Evolutionary conservation across 2,888 invertebrate species (phyloP).

Genomic region (Thecophora atra): DNA sequence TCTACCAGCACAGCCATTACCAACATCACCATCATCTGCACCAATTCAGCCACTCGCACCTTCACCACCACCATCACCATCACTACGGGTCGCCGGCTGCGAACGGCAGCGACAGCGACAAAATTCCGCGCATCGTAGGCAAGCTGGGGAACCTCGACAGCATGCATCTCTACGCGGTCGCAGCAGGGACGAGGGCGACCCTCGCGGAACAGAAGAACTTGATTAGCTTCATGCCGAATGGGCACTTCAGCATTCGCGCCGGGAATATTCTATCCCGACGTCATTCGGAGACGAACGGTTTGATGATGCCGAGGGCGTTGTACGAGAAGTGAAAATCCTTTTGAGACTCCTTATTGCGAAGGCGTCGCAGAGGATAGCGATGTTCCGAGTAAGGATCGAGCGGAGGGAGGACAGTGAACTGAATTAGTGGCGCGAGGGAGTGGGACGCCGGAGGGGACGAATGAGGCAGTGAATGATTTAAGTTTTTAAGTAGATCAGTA

Average conservation of each 20-base stretch:
- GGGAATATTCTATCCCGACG: constrained; percentile 54
- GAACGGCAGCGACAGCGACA: constrained; percentile 60
- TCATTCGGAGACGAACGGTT: constrained; percentile 58
- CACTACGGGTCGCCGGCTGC: constrained; percentile 34
- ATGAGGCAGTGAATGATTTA: too few relatives aligned
- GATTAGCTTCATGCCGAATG: constrained; percentile 48
- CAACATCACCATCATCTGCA: constrained; percentile 37
- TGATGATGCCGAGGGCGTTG: constrained; percentile 36
- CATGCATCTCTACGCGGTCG: constrained; percentile 48
- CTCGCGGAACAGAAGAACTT: constrained; percentile 41
- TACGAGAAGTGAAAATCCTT: constrained; percentile 17
- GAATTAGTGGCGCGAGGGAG: neutral
- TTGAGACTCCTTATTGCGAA: neutral
- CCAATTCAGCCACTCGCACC: constrained; percentile 38
- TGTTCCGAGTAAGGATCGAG: neutral
- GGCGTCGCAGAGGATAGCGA: too few relatives aligned
- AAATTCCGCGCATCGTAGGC: constrained; percentile 67
- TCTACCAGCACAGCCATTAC: neutral
- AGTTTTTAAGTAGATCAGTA: too few relatives aligned
- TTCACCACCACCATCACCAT: constrained; percentile 39
- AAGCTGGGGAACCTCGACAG: constrained; percentile 62
- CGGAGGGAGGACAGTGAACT: neutral
- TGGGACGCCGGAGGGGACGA: too few relatives aligned
- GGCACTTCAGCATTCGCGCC: constrained; percentile 47
- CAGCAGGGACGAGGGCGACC: constrained; percentile 21